Evolutionary conservation across 1,140 invertebrate species (phyloP).

Genomic region (Sarcophaga bullata): DNA sequence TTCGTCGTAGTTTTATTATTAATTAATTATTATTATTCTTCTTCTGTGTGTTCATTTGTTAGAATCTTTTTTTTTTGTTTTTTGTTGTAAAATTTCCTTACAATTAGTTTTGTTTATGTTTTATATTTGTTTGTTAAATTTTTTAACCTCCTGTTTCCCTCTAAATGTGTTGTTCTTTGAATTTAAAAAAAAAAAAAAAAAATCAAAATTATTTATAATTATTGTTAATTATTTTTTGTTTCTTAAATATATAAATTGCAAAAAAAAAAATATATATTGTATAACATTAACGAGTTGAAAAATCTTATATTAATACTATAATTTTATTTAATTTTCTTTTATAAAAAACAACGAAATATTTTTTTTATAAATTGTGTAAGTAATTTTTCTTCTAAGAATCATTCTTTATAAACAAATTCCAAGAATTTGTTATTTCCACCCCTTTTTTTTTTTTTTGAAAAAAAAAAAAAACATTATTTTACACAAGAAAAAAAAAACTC

Average conservation of each 20-base stretch:
- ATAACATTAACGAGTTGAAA: not conserved
- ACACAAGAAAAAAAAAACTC: conserved; percentile 14
- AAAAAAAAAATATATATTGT: conserved; percentile 6
- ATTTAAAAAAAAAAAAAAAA: not conserved
- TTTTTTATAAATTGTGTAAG: conserved; percentile 37
- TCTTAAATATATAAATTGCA: too few species aligned
- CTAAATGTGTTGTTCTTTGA: conserved; percentile 31
- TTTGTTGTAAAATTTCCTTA: not conserved
- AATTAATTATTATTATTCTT: too few species aligned
- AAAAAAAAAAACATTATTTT: not conserved
- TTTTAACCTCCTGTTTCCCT: conserved; percentile 13
- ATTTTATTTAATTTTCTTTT: conserved; percentile 42
- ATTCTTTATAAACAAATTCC: not conserved
- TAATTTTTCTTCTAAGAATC: conserved; percentile 33
- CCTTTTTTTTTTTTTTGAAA: too few species aligned
- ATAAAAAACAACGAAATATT: conserved; percentile 34
- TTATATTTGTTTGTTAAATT: not conserved
- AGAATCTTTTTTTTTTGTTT: too few species aligned
- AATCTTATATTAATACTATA: conserved; percentile 36
- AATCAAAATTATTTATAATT: not conserved
- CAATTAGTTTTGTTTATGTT: not conserved
- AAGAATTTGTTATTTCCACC: not conserved
- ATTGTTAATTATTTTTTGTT: not conserved
- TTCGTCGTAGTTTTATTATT: not conserved
- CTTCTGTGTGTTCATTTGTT: too few species aligned